Evolutionary conservation across 35 echinoderm and acorn worm species (phyloP).

Genomic region (Patiria miniata): DNA sequence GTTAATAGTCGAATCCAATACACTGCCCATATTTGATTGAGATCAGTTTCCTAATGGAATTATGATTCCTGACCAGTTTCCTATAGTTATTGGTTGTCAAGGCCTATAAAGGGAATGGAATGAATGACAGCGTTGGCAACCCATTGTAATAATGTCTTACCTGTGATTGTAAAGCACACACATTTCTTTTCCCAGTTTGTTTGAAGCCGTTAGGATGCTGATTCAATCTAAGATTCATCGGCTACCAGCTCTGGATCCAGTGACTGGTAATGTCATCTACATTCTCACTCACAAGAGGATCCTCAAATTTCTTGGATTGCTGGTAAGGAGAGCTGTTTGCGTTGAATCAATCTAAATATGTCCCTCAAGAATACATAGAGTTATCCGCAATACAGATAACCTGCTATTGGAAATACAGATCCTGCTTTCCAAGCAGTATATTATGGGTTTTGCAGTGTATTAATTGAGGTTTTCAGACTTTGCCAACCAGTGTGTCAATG

Average conservation of each 20-base stretch:
- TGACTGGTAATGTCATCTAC: slow-evolving; percentile 97
- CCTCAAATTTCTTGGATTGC: slow-evolving; percentile 82
- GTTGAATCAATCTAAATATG: neutral
- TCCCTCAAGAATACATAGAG: neutral
- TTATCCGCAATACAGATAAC: neutral
- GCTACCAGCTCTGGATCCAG: slow-evolving; percentile 79
- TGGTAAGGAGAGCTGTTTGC: slow-evolving; percentile 50
- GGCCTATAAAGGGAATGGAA: too few relatives aligned
- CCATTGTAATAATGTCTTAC: too few relatives aligned
- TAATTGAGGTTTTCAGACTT: too few relatives aligned
- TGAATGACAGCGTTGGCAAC: too few relatives aligned
- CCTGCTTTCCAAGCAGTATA: neutral
- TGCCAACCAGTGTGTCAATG: too few relatives aligned
- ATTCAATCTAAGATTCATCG: slow-evolving; percentile 95
- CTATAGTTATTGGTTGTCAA: too few relatives aligned
- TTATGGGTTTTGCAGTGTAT: too few relatives aligned
- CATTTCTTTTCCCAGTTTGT: slow-evolving; percentile 80
- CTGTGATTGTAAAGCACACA: neutral
- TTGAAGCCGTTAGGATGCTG: slow-evolving; percentile 93
- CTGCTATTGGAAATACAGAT: neutral
- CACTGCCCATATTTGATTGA: too few relatives aligned
- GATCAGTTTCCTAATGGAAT: too few relatives aligned
- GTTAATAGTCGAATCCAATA: too few relatives aligned
- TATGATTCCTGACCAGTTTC: too few relatives aligned
- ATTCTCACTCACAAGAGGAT: slow-evolving; percentile 98